Evolutionary conservation across 2,888 invertebrate genomes (phyloP), one percentile per base, ranked within the genome.

Genomic region (Aleiodes alternator): DNA sequence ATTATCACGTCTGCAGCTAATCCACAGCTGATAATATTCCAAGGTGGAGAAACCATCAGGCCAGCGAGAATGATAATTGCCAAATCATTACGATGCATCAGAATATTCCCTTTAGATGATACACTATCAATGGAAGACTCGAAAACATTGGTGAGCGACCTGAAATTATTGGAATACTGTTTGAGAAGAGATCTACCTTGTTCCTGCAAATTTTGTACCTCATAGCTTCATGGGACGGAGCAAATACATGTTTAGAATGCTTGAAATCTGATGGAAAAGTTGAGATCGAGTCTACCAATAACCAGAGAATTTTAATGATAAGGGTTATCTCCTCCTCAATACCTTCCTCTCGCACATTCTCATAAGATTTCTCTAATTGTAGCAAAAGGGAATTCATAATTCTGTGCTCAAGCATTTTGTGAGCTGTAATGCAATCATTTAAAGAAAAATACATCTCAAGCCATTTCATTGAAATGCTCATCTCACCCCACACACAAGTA

Each of bases 341-440:
- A 11, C 59, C 9, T 6, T 23, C 75, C 23, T 75, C 64, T 0
- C 74, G 23, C 0, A 55, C 29, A 59, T 53, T 57, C 2, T 59
- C n/a, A 23, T 64, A 68, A 29, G 55, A 57, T 43, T 29, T 5
- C 8, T 73, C 69, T 80, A 90, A 82, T 81, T 88, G 84, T 8
- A 82, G 78, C 12, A 90, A 76, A n/a, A 90, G 70, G 56, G 82
- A 76, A 76, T 89, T 85, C 38, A 90, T 80, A 14, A 87, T 83
- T 55, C 86, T 86, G 50, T 83, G 84, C 74, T 84, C 76, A n/a
- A 89, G 69, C 81, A 90, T 85, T 77, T 78, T 85, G 76, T 83
- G 77, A 83, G 88, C 90, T 90, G 23, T 4, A 51, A n/a, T 50
- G n/a, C n/a, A n/a, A n/a, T n/a, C n/a, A n/a, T n/a, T n/a, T n/a